Conservation (phyloP, 2,888 invertebrate genomes). For the Phengaris arion region DNA sequence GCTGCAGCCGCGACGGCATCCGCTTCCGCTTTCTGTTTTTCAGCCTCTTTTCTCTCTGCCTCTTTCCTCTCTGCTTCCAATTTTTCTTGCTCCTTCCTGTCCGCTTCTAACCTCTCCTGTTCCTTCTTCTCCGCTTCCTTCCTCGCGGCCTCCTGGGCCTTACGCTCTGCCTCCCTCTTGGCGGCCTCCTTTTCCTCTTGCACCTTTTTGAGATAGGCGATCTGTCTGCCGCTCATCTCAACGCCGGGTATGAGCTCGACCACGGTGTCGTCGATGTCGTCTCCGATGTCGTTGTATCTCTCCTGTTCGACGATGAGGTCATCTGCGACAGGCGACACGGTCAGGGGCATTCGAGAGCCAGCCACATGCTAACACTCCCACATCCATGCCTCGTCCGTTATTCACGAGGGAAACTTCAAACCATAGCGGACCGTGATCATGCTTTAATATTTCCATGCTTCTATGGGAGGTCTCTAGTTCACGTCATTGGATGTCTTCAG, state of each 20-base stretch:
- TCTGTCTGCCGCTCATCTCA: slow-evolving; percentile 64
- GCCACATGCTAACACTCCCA: slow-evolving; percentile 40
- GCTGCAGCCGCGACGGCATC: slow-evolving; percentile 33
- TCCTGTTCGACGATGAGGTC: slow-evolving; percentile 93
- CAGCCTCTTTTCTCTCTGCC: slow-evolving; percentile 33
- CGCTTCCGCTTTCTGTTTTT: slow-evolving; percentile 29
- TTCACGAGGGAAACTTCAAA: slow-evolving; percentile 31
- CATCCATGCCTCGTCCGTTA: slow-evolving; percentile 38
- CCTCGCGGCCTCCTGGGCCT: slow-evolving; percentile 26
- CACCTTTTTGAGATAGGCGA: slow-evolving; percentile 37
- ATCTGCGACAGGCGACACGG: slow-evolving; percentile 80
- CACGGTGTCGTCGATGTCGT: slow-evolving; percentile 96
- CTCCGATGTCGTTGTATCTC: slow-evolving; percentile 94
- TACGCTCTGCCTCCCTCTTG: slow-evolving; percentile 28
- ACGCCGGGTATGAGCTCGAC: slow-evolving; percentile 86
- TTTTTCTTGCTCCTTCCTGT: slow-evolving; percentile 42
- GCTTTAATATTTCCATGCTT: slow-evolving; percentile 53
- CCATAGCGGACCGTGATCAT: slow-evolving; percentile 41
- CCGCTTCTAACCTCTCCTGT: slow-evolving; percentile 32
- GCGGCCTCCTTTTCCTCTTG: slow-evolving; percentile 27
- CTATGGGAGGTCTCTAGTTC: slow-evolving; percentile 33
- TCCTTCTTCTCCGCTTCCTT: slow-evolving; percentile 34
- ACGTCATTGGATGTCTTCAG: slow-evolving; percentile 34
- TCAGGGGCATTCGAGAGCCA: slow-evolving; percentile 37
- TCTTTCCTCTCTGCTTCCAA: slow-evolving; percentile 40